A percentile compares a stretch with the other conserved stretches of the same genome.
Conservation (phyloP, 2,888 invertebrate species). For the Salticus scenicus region DNA sequence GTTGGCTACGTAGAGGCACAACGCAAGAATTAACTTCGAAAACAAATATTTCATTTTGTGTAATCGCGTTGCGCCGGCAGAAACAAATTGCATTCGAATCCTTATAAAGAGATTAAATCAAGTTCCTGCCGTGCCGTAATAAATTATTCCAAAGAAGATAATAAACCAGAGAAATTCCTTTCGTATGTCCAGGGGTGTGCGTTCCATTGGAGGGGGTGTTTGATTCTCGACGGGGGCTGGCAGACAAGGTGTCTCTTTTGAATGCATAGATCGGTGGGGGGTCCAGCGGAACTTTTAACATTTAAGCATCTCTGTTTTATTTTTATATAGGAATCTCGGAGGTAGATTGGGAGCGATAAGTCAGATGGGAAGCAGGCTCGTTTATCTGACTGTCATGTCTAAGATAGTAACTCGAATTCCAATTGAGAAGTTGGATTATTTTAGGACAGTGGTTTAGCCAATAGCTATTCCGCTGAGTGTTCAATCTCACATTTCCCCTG, state of each 20-base stretch:
- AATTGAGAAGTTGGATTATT: background rate
- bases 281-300: constrained; percentile 2
- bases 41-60: background rate
- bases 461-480: too few relatives aligned
- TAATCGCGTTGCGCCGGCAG: constrained; percentile 31
- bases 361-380: background rate
- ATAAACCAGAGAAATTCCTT: constrained; percentile 16
- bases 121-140: constrained; percentile 33
- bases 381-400: background rate
- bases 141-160: constrained; percentile 30
- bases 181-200: background rate
- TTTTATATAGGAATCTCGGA: background rate
- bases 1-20: too few relatives aligned
- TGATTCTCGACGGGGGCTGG: constrained; percentile 7
- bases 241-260: constrained; percentile 37
- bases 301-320: background rate
- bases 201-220: constrained; percentile 21
- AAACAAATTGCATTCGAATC: constrained; percentile 52
- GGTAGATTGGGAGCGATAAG: background rate
- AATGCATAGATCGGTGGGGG: constrained; percentile 31
- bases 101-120: constrained; percentile 58
- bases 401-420: background rate
- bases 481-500: too few relatives aligned
- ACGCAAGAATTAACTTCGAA: background rate
- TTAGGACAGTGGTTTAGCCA: background rate